phyloP scores from a whole-genome alignment of 2,888 invertebrate genomes.

The Spodoptera picta region DNA sequence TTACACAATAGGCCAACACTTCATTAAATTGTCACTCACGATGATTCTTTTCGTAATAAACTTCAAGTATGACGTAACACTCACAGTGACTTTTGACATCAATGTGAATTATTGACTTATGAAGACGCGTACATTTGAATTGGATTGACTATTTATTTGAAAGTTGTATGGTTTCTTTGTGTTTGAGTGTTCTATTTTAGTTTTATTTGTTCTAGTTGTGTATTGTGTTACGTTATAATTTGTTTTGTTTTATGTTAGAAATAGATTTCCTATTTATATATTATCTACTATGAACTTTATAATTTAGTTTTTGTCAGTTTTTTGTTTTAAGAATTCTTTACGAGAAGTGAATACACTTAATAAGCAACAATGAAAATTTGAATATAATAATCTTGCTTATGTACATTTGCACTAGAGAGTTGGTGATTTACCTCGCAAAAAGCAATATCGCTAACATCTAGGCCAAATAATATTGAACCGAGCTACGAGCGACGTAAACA shows the following conservation, averaged over 20 bases:
- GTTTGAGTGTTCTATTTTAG: slow-evolving; percentile 30
- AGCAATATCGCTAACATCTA: neutral
- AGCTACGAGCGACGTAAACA: neutral
- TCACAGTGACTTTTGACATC: slow-evolving; percentile 59
- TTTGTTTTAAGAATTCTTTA: too few relatives aligned
- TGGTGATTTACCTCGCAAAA: neutral
- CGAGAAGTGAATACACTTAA: too few relatives aligned
- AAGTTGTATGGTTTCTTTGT: slow-evolving; percentile 38
- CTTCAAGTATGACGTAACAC: slow-evolving; percentile 63
- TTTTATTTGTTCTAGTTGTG: neutral
- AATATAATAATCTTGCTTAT: too few relatives aligned
- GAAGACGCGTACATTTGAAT: slow-evolving; percentile 50
- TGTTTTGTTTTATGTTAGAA: neutral
- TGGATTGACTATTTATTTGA: slow-evolving; percentile 35
- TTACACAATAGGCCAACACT: slow-evolving; percentile 83
- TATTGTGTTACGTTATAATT: neutral
- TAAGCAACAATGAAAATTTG: too few relatives aligned
- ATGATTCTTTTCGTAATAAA: slow-evolving; percentile 71
- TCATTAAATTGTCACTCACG: slow-evolving; percentile 86
- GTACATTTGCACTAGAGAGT: too few relatives aligned
- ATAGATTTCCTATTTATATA: neutral
- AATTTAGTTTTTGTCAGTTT: too few relatives aligned
- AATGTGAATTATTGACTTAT: slow-evolving; percentile 69
- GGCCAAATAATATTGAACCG: neutral
- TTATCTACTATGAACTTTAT: too few relatives aligned